A percentile compares a stretch with the other conserved stretches of the same genome.
These are phyloP conservation scores for Caenorhabditis sulstoni DNA, from an alignment of 2,888 invertebrate species.

Conservation along the genomic window DNA sequence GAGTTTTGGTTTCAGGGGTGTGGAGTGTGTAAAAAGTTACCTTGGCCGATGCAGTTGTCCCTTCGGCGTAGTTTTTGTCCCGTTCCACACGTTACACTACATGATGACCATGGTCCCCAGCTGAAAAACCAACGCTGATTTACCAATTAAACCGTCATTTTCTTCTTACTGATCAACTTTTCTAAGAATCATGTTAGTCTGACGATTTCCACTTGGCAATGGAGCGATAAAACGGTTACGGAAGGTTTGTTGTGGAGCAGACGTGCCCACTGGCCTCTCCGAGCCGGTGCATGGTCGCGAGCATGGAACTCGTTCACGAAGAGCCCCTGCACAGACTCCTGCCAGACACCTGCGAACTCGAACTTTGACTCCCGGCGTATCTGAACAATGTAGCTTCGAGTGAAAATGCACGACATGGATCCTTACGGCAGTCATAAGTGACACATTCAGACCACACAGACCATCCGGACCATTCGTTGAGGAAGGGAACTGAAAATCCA, in stretches of 20 bases:
- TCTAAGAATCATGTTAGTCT: slow-evolving; percentile 41
- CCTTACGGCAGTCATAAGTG: slow-evolving; percentile 60
- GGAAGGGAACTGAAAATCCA: slow-evolving; percentile 51
- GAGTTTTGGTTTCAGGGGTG: neutral
- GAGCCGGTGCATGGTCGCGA: slow-evolving; percentile 46
- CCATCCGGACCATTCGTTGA: slow-evolving; percentile 70
- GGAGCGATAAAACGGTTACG: slow-evolving; percentile 47
- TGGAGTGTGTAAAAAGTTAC: neutral
- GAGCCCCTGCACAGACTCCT: slow-evolving; percentile 59
- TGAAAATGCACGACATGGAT: too few species aligned
- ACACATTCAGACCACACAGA: slow-evolving; percentile 67
- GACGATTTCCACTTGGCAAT: slow-evolving; percentile 40
- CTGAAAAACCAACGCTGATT: neutral
- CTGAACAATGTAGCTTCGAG: slow-evolving; percentile 13
- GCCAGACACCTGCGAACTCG: slow-evolving; percentile 66
- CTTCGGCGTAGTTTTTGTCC: slow-evolving; percentile 59
- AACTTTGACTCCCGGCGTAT: slow-evolving; percentile 59
- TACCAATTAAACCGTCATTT: neutral
- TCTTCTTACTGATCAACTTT: slow-evolving; percentile 43
- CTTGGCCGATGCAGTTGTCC: slow-evolving; percentile 59
- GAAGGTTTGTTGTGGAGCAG: slow-evolving; percentile 54
- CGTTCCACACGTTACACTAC: slow-evolving; percentile 67
- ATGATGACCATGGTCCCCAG: slow-evolving; percentile 67
- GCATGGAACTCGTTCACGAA: slow-evolving; percentile 53
- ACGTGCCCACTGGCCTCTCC: slow-evolving; percentile 24